These are phyloP conservation scores for Neelides sp. DNA, from an alignment of 1,140 invertebrate genomes.

Conservation along the genomic window DNA sequence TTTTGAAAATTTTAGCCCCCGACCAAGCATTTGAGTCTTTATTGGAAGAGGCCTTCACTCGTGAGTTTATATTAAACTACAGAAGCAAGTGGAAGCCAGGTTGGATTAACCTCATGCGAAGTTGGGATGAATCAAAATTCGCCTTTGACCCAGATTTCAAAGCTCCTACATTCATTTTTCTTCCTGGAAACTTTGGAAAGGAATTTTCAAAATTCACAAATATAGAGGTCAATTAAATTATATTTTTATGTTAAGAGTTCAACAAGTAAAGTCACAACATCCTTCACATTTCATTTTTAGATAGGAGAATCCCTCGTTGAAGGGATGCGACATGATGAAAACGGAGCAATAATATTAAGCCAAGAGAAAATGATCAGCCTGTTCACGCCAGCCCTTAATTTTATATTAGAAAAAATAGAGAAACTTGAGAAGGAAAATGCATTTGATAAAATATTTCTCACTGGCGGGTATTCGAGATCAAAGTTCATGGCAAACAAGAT, in stretches of 20 bases:
- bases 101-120: constrained; percentile 24
- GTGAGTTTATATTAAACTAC: constrained; percentile 23
- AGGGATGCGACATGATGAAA: too few relatives aligned
- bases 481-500: too few relatives aligned
- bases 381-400: too few relatives aligned
- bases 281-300: too few relatives aligned
- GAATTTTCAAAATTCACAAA: constrained; percentile 25
- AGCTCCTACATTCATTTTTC: constrained; percentile 19
- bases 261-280: too few relatives aligned
- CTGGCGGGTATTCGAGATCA: too few relatives aligned
- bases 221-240: constrained; percentile 20
- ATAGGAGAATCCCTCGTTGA: too few relatives aligned
- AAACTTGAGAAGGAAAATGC: too few relatives aligned
- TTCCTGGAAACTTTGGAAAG: constrained; percentile 25
- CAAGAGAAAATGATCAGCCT: too few relatives aligned
- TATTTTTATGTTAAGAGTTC: neutral
- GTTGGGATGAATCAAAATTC: constrained; percentile 25
- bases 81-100: constrained; percentile 22
- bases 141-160: constrained; percentile 6
- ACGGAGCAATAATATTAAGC: too few relatives aligned
- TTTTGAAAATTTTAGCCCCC: constrained; percentile 16
- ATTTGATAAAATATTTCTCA: too few relatives aligned
- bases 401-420: too few relatives aligned
- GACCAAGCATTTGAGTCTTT: constrained; percentile 21
- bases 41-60: constrained; percentile 18